Evolutionary conservation across 2,888 invertebrate genomes (phyloP), one percentile per base, ranked within the genome.

Genomic region (Acleris sparsana): DNA sequence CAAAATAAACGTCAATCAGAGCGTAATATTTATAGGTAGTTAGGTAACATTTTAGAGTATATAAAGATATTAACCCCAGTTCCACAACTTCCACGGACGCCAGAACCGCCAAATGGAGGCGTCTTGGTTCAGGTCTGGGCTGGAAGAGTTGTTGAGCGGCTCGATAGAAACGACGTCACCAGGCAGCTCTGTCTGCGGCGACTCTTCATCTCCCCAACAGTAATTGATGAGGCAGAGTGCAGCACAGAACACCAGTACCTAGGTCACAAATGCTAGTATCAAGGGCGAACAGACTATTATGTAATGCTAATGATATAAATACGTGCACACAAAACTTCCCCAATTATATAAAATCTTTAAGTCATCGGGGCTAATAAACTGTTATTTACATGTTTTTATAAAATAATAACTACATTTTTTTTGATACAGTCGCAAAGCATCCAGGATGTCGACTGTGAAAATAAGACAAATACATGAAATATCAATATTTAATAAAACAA

Each of bases 21-120:
- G 11, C 13, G 39, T 13, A 39, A 9, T 13, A 11, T 46, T 46
- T n/a, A 13, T 44, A n/a, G 4, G 5, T 44, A n/a, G 5, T 0
- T n/a, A 46, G n/a, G 46, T 13, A 46, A 17, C 46, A 17, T 16
- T n/a, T 25, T 62, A 62, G 7, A 49, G 1, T 25, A 49, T 58
- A 66, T 67, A 62, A 58, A 63, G 53, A 63, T 62, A 51, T 79
- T 84, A 73, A 89, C 88, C 87, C 82, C 82, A 83, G 77, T 80
- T 83, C 73, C 78, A 80, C 52, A 81, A 75, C 67, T 79, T 82
- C 77, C 81, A 80, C 4, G 84, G 84, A 63, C 73, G 81, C 85
- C 83, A 84, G 61, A 78, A 72, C 43, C 77, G 78, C 87, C 86
- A 85, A 2, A 76, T 61, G 13, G 77, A 76, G 16, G 76, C 72